Conservation (phyloP, 2,113 vertebrate genomes). For the Sapayoa aenigma region DNA sequence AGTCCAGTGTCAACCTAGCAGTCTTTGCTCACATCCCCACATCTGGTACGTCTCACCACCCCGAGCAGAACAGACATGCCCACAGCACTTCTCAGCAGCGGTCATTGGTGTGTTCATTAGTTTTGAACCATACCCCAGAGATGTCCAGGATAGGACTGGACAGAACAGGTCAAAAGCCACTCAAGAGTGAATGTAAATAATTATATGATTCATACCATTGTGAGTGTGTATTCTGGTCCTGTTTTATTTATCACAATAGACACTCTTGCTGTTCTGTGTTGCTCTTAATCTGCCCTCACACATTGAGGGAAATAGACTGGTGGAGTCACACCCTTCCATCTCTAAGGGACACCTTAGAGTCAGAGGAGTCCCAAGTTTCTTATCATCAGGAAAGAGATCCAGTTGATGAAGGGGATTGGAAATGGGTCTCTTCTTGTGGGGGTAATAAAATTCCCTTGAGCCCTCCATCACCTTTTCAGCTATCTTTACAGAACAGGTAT, state of each 20-base stretch:
- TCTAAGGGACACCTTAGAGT: too few relatives aligned
- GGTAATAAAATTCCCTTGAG: too few relatives aligned
- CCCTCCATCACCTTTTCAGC: too few relatives aligned
- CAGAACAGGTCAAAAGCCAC: neutral
- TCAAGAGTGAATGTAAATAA: neutral
- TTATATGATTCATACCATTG: neutral
- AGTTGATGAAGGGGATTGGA: too few relatives aligned
- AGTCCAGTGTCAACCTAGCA: neutral
- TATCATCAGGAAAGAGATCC: too few relatives aligned
- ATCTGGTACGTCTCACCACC: neutral
- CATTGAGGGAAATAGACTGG: too few relatives aligned
- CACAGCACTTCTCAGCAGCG: neutral
- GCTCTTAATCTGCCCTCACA: neutral
- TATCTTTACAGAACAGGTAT: too few relatives aligned
- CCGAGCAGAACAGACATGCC: rapidly evolving
- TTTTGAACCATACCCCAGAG: neutral
- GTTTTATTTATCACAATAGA: neutral
- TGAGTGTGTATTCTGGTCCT: neutral
- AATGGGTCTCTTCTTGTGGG: too few relatives aligned
- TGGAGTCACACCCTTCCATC: too few relatives aligned
- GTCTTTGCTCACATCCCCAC: neutral
- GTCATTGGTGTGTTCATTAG: neutral
- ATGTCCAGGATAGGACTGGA: neutral
- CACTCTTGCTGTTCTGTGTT: neutral
- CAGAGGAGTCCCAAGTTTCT: too few relatives aligned